A percentile compares a stretch with the other conserved stretches of the same genome.
Conservation (phyloP, 2,888 invertebrate genomes). For the Ophion slaviceki region DNA sequence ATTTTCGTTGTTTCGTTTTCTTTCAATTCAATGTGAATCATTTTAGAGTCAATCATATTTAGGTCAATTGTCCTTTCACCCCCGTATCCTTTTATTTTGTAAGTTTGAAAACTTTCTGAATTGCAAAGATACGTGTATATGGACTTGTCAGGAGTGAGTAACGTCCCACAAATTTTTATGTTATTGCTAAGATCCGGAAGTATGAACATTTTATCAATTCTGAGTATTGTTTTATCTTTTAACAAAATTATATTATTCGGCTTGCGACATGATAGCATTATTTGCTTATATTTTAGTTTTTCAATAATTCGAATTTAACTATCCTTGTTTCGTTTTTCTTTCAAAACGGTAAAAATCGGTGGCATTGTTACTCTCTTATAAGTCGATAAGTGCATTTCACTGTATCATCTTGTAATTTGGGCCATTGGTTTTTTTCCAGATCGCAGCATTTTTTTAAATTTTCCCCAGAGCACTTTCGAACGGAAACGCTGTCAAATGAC, state of each 20-base stretch:
- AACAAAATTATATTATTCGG: not conserved
- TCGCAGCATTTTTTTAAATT: conserved; percentile 10
- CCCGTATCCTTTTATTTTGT: no score
- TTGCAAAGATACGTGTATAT: not conserved
- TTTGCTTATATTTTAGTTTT: not conserved
- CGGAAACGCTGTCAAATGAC: conserved; percentile 4
- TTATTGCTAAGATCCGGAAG: not conserved
- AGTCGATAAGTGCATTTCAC: no score
- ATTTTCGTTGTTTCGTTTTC: no score
- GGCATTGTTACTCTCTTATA: no score
- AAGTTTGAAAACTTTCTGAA: not conserved
- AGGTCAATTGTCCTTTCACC: no score
- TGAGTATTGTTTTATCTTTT: not conserved
- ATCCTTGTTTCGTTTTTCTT: no score
- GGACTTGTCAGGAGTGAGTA: not conserved
- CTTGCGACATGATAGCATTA: not conserved
- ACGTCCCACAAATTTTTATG: not conserved
- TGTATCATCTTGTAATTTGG: not conserved
- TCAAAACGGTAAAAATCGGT: no score
- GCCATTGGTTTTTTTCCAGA: not conserved
- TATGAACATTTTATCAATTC: conserved; percentile 1
- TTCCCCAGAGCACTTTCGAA: conserved; percentile 8
- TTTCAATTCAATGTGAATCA: no score
- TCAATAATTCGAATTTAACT: not conserved
- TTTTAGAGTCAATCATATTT: no score